Evolutionary conservation across 2,113 vertebrate genomes (phyloP).

Genomic region (Nesoenas mayeri): DNA sequence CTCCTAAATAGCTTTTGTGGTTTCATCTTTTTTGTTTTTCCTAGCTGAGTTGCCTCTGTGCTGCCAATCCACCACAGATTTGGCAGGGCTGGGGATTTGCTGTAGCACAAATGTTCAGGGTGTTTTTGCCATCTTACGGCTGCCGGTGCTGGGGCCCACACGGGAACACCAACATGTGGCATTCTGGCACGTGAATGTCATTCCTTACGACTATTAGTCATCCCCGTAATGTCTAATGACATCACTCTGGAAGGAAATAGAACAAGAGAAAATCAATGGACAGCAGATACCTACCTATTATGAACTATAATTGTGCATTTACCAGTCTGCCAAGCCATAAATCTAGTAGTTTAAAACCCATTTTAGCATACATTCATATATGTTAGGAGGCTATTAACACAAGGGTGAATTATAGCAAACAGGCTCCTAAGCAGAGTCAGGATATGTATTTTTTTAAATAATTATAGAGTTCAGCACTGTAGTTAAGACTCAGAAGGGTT

Average conservation of each 20-base stretch:
- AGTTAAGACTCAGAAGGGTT: conserved; percentile 54
- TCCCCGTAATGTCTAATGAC: conserved; percentile 47
- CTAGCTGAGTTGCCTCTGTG: neutral
- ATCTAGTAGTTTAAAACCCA: conserved; percentile 62
- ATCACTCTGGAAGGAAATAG: conserved; percentile 69
- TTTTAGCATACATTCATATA: conserved; percentile 68
- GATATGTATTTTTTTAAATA: conserved; percentile 65
- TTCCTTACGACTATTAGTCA: conserved; percentile 61
- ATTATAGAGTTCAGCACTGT: conserved; percentile 48
- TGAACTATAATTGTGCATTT: conserved; percentile 66
- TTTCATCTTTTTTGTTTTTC: neutral
- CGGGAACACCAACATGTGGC: neutral
- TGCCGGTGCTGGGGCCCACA: neutral
- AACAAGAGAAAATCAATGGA: conserved; percentile 66
- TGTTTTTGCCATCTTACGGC: neutral
- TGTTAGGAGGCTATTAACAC: conserved; percentile 59
- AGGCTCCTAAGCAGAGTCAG: conserved; percentile 35
- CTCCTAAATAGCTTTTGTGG: conserved; percentile 52
- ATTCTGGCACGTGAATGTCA: conserved; percentile 42
- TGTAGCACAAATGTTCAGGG: neutral
- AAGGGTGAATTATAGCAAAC: conserved; percentile 58
- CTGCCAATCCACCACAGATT: neutral
- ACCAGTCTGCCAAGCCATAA: conserved; percentile 64
- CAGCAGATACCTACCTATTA: conserved; percentile 72
- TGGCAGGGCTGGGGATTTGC: neutral